Base-by-base conservation (phyloP, 1,140 invertebrate genomes). In the Drosophila melanogaster region DNA sequence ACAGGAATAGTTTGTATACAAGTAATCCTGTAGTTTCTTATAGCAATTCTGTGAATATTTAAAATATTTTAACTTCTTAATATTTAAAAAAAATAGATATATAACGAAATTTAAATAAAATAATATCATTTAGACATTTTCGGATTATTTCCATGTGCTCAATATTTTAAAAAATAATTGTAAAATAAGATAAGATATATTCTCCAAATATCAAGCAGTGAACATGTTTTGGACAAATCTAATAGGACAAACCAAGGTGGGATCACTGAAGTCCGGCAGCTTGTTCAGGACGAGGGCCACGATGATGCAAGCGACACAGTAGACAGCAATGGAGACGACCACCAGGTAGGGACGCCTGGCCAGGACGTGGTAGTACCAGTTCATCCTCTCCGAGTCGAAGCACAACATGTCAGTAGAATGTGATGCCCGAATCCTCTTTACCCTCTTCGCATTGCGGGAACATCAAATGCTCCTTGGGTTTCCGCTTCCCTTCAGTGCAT, bases 211-310 rank as follows among this genome's bases (percentile, higher is more conserved):
- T 30, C 7, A 26, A 6, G 26, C 4, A 0, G 24, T 3, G 24
- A 24, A 24, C 24, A 26, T 26, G 4, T 26, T 30, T 30, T 37
- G 11, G 35, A 37, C 11, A 14, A 38, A 41, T 19, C 0, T 12
- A 8, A 5, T 3, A 11, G 7, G 1, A 93, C 93, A 84, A 80
- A 95, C 95, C 92, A 96, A 92, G 75, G 95, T 94, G 22, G 97
- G 96, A 90, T 97, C 96, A 44, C 94, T 94, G 92, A 97, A 97
- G 92, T 96, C 94, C 15, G 96, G 96, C 49, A 95, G 92, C 26
- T 95, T 94, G 80, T 94, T 94, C 7, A 94, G 94, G 46, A 94
- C 94, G 17, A 97, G 90, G 17, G 96, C 95, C 49, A 97, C 93
- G 41, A 97, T 94, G 14, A 96, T 93, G 83, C 96, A 95, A 46